Conservation (phyloP, 2,113 vertebrate genomes). For the Suncus etruscus region DNA sequence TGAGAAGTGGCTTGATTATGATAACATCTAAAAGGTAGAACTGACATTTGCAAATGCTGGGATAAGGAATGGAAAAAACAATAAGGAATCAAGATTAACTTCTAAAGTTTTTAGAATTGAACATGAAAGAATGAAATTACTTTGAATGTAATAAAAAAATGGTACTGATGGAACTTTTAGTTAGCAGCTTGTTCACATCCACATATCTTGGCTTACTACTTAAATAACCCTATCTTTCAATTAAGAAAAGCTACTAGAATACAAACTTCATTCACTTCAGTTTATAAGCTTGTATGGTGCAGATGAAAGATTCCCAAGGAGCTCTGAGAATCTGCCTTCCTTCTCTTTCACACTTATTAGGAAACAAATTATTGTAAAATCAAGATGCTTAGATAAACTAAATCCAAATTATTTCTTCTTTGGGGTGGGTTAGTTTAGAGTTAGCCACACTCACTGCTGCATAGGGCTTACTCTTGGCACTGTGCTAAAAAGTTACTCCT, state of each 20-base stretch:
- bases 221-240: neutral
- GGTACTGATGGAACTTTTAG: neutral
- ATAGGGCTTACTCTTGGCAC: too few relatives aligned
- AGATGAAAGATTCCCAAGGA: neutral
- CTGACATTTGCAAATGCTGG: neutral
- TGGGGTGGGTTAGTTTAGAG: too few relatives aligned
- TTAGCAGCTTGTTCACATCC: neutral
- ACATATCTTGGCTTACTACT: neutral
- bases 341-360: slow-evolving; percentile 49
- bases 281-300: neutral
- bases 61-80: neutral
- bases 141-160: neutral
- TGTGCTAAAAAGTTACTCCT: too few relatives aligned
- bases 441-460: too few relatives aligned
- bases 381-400: slow-evolving; percentile 32
- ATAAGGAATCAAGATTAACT: neutral
- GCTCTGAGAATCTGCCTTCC: slow-evolving; percentile 51
- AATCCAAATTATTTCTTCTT: slow-evolving; percentile 59
- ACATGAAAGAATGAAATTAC: neutral
- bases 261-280: neutral
- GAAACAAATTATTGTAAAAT: slow-evolving; percentile 73
- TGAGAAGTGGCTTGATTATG: neutral
- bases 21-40: neutral
- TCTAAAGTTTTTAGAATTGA: neutral
- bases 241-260: neutral